Evolutionary conservation across 30 jellyfish, hydroid and myxozoan species (phyloP), one percentile per base, ranked within the genome.

Genomic region (Sanderia malayensis): DNA sequence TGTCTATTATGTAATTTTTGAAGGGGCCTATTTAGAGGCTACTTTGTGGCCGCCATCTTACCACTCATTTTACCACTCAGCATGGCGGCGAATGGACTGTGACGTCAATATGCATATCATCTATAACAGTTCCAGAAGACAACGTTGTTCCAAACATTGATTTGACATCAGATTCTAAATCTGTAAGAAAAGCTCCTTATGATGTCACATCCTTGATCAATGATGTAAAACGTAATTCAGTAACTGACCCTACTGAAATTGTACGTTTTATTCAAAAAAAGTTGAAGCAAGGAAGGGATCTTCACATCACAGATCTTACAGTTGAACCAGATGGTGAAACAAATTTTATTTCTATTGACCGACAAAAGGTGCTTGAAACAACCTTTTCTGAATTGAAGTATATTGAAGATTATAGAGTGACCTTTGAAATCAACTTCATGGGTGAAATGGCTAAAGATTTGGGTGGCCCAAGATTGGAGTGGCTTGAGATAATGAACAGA

Each of bases 391-490:
- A 80, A 53, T 46, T 80, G 60, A 33, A 59, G 23, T 63, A 28
- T 29, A 61, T 80, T 10, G 33, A 69, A 18, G 78, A 80, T 59
- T 69, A 4, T 49, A 23, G 60, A 15, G 29, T 80, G 15, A 80
- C 93, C n/a, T 70, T 80, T 58, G 80, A 80, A 58, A 57, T 80
- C 26, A 70, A 80, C 19, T 80, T 80, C 58, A 67, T 67, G 46
- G 93, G 93, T n/a, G 89, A 78, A 41, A 10, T 23, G 44, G 86
- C 93, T 2, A 33, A 29, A 37, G 86, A 80, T 80, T 18, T 13
- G n/a, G 93, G 93, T 15, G 93, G 93, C 1, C 80, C 86, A 22
- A 53, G 93, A 25, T 29, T 67, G 11, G 86, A 80, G 71, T 80
- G 85, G 93, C 20, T 80, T 10, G 71, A 59, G n/a, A 22, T 58